Percentiles rank a stretch among this genome's conserved stretches.
These are phyloP conservation scores for Apis laboriosa DNA, from an alignment of 1,140 invertebrate genomes.

Conservation along the genomic window DNA sequence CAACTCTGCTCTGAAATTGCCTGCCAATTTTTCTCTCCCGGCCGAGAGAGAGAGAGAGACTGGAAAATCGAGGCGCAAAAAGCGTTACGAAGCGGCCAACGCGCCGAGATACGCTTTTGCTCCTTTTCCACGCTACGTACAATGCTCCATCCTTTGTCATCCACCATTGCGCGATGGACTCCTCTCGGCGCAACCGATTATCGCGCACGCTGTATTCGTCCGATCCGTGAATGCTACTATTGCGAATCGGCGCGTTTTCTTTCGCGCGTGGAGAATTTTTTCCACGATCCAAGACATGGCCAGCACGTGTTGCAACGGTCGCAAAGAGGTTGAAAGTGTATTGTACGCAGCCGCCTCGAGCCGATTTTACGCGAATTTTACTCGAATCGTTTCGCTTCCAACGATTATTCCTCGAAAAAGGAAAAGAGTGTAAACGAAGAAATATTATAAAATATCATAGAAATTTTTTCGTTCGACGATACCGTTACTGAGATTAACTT, in stretches of 20 bases:
- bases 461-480: no score
- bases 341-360: no score
- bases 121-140: not conserved
- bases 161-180: not conserved
- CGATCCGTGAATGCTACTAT: slow-evolving; percentile 11
- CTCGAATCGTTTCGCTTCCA: no score
- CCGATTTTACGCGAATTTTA: not conserved
- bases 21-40: not conserved
- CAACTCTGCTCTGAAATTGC: not conserved
- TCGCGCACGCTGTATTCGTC: not conserved
- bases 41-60: not conserved
- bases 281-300: not conserved
- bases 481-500: no score
- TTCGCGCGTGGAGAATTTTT: not conserved
- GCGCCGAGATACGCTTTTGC: not conserved
- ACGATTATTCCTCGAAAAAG: no score
- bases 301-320: not conserved
- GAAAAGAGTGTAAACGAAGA: no score
- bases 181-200: not conserved
- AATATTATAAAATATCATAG: no score
- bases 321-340: not conserved
- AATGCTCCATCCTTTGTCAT: slow-evolving; percentile 6
- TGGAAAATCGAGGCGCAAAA: not conserved
- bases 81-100: not conserved
- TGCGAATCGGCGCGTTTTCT: slow-evolving; percentile 18